These are phyloP conservation scores for Formica aserva DNA, from an alignment of 2,888 invertebrate genomes.

Conservation along the genomic window DNA sequence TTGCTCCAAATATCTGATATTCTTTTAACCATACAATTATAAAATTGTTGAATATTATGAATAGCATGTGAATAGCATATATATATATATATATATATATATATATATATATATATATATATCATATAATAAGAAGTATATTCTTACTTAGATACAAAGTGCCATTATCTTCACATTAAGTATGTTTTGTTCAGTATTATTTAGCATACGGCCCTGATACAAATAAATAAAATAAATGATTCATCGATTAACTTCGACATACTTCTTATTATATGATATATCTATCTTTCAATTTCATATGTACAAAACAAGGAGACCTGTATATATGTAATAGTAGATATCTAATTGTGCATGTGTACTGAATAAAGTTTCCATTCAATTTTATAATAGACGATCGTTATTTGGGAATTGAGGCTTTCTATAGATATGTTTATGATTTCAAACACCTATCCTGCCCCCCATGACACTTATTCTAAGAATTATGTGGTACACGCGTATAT, in stretches of 20 bases:
- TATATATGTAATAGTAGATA: neutral
- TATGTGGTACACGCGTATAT: neutral
- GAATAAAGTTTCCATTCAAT: neutral
- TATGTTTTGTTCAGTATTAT: neutral
- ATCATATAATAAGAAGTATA: too few relatives aligned
- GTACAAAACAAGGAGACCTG: neutral
- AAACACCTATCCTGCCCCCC: neutral
- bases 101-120: too few relatives aligned
- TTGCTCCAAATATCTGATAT: neutral
- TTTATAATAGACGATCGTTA: neutral
- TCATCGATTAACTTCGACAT: neutral
- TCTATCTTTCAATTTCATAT: neutral
- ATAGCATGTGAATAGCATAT: neutral
- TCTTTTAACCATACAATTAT: neutral
- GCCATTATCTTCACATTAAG: neutral
- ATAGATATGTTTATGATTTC: neutral
- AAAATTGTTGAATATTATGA: conserved; percentile 9
- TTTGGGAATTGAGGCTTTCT: neutral
- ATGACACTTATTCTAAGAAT: neutral
- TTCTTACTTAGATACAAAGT: neutral
- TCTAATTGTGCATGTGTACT: neutral
- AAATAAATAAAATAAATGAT: conserved; percentile 9
- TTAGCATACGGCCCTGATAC: too few relatives aligned
- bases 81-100: too few relatives aligned
- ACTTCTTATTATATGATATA: neutral